These are phyloP conservation scores for Actinia equina DNA, from an alignment of 64 coral and sea anemone genomes.

Conservation along the genomic window DNA sequence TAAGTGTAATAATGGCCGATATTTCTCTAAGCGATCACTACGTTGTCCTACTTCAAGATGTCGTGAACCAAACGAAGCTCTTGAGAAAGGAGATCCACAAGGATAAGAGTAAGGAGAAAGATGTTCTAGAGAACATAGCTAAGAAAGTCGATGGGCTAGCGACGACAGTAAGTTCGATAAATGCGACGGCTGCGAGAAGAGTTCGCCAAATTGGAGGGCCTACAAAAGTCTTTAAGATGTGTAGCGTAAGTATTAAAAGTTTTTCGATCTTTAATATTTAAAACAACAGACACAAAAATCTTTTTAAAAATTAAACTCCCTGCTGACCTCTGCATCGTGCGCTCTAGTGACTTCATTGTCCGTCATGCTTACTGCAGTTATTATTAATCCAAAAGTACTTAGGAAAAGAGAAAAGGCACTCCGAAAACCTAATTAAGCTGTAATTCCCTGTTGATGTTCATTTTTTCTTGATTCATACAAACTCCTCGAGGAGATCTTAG, in stretches of 20 bases:
- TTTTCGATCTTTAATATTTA: too few species aligned
- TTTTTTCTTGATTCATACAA: too few species aligned
- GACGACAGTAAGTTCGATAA: neutral
- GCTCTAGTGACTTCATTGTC: too few species aligned
- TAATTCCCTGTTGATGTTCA: too few species aligned
- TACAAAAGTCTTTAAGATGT: neutral
- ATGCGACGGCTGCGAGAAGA: neutral
- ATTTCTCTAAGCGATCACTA: neutral
- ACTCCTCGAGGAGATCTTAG: too few species aligned
- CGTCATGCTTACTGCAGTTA: too few species aligned
- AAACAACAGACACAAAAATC: too few species aligned
- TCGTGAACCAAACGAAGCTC: neutral
- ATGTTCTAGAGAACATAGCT: neutral
- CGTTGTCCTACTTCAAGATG: constrained; percentile 4
- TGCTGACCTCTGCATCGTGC: too few species aligned
- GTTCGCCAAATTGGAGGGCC: neutral
- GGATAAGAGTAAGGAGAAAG: neutral
- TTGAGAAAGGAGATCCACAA: neutral
- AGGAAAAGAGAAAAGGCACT: too few species aligned
- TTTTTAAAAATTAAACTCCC: neutral
- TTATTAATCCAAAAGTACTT: too few species aligned
- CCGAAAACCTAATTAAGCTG: too few species aligned
- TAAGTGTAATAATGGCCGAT: neutral
- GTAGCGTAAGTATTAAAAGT: neutral
- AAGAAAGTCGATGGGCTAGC: neutral